Evolutionary conservation across 2,888 invertebrate species (phyloP).

Genomic region (Epinotia brunnichana): DNA sequence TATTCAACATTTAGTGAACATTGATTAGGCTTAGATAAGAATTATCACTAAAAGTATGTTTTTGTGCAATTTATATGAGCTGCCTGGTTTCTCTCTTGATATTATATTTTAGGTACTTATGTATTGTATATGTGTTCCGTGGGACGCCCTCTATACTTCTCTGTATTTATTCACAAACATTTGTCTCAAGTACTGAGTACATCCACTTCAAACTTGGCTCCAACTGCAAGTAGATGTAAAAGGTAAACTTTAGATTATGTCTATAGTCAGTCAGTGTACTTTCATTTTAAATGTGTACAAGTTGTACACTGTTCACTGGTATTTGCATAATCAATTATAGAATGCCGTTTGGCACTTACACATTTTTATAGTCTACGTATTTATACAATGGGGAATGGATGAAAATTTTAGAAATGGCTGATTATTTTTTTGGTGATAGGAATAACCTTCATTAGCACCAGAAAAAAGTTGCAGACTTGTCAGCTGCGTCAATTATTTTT

Average conservation of each 20-base stretch:
- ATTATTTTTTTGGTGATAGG: no score
- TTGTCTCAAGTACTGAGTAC: slow-evolving; percentile 11
- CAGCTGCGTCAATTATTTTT: no score
- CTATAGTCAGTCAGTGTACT: background rate
- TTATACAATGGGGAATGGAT: no score
- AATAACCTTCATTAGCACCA: no score
- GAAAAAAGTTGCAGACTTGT: no score
- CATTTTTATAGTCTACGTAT: no score
- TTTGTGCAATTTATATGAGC: background rate
- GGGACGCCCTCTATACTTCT: slow-evolving; percentile 1
- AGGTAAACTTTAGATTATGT: background rate
- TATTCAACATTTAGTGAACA: slow-evolving; percentile 5
- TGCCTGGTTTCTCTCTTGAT: background rate
- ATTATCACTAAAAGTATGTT: background rate
- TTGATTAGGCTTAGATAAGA: slow-evolving; percentile 14
- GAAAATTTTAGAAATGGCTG: no score
- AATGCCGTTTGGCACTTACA: no score
- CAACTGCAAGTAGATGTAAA: slow-evolving; percentile 27
- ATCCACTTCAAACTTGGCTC: slow-evolving; percentile 1
- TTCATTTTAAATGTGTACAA: background rate
- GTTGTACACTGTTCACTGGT: no score
- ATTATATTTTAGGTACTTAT: slow-evolving; percentile 16
- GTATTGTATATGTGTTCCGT: background rate
- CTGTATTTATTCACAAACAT: slow-evolving; percentile 4
- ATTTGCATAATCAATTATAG: background rate